These are phyloP conservation scores for Eupithecia vulgata DNA, from an alignment of 2,888 invertebrate genomes.

Conservation along the genomic window DNA sequence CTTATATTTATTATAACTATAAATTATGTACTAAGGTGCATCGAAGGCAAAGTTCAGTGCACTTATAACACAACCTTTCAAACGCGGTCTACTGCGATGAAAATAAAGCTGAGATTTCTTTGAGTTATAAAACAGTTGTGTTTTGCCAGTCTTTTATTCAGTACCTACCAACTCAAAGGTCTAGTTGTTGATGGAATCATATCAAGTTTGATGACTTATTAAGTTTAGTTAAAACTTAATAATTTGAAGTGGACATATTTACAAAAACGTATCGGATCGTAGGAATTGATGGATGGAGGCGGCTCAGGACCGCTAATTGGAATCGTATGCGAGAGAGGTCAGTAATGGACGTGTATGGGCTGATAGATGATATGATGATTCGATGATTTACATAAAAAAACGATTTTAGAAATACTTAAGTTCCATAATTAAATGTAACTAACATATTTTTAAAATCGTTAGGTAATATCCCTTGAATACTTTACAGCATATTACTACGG, in stretches of 20 bases:
- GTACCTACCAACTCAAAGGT: neutral
- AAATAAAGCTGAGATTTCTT: constrained; percentile 35
- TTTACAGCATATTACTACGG: constrained; percentile 63
- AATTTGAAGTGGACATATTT: too few relatives aligned
- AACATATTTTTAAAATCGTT: too few relatives aligned
- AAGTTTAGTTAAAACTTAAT: too few relatives aligned
- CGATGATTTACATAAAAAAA: too few relatives aligned
- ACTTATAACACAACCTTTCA: constrained; percentile 58
- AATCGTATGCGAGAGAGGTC: too few relatives aligned
- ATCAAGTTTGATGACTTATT: neutral
- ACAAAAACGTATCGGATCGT: too few relatives aligned
- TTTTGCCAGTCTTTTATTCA: neutral
- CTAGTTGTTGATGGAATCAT: neutral
- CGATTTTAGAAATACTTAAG: too few relatives aligned
- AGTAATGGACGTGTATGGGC: too few relatives aligned
- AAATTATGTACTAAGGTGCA: constrained; percentile 79
- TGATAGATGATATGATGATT: too few relatives aligned
- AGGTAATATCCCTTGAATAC: neutral
- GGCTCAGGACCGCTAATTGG: too few relatives aligned
- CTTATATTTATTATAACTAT: constrained; percentile 80
- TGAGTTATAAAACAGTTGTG: neutral
- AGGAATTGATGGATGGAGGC: too few relatives aligned
- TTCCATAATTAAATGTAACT: too few relatives aligned
- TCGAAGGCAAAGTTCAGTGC: constrained; percentile 75
- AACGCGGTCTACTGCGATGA: constrained; percentile 32